phyloP scores from a whole-genome alignment of 92 coral and sea anemone genomes.

The Zoanthus sansibaricus region DNA sequence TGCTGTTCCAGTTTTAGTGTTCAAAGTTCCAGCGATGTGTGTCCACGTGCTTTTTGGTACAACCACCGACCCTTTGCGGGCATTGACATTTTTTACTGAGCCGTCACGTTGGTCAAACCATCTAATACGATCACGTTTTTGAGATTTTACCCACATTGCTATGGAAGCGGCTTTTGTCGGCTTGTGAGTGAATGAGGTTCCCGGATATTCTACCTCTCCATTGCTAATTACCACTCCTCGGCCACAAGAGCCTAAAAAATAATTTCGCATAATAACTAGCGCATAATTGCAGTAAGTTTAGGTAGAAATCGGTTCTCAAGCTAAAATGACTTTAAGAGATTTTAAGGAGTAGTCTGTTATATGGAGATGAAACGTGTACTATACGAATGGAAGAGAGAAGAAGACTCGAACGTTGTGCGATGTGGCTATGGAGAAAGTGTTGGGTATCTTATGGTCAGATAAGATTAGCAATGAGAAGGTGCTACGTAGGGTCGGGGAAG shows the following conservation, averaged over 20 bases:
- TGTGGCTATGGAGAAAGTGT: no score
- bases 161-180: constrained; percentile 93
- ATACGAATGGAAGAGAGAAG: no score
- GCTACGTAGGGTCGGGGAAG: no score
- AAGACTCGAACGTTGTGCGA: no score
- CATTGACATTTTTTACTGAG: constrained; percentile 33
- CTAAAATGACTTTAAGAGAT: no score
- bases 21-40: constrained; percentile 93
- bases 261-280: neutral
- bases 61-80: constrained; percentile 55
- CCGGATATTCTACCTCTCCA: constrained; percentile 86
- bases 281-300: neutral
- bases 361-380: no score
- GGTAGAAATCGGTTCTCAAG: no score
- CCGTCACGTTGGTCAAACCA: constrained; percentile 87
- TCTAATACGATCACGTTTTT: constrained; percentile 83
- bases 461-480: no score
- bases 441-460: no score
- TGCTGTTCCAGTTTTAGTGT: constrained; percentile 88
- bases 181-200: constrained; percentile 69
- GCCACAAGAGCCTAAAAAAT: constrained; percentile 88
- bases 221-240: constrained; percentile 80
- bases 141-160: constrained; percentile 99
- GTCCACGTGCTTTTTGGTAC: constrained; percentile 93
- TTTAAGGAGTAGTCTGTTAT: no score